These are phyloP conservation scores for Sesia apiformis DNA, from an alignment of 2,888 invertebrate genomes.

Conservation along the genomic window DNA sequence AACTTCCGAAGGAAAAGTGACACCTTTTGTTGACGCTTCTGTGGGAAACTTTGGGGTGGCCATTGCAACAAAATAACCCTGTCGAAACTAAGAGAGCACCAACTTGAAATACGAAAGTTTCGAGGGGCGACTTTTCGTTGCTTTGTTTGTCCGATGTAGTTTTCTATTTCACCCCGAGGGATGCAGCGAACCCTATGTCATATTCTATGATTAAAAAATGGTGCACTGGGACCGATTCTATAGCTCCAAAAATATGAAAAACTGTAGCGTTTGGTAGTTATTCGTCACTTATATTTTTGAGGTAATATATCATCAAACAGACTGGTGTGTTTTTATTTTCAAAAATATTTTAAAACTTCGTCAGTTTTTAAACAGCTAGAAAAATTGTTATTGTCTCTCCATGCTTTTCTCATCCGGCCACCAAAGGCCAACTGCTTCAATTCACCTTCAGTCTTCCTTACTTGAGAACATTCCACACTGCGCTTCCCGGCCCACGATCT, in stretches of 20 bases:
- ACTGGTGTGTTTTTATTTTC: too few species aligned
- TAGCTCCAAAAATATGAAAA: not conserved
- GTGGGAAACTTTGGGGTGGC: conserved; percentile 46
- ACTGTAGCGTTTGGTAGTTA: too few species aligned
- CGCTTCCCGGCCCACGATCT: too few species aligned
- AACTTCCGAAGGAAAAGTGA: conserved; percentile 61
- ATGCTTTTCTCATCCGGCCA: too few species aligned
- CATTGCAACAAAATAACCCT: conserved; percentile 59
- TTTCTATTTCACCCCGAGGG: conserved; percentile 11
- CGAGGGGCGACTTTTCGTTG: conserved; percentile 32
- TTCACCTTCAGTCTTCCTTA: too few species aligned
- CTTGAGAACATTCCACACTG: too few species aligned
- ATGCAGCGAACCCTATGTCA: conserved; percentile 1
- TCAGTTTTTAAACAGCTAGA: too few species aligned
- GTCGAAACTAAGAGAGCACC: conserved; percentile 40
- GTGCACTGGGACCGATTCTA: not conserved
- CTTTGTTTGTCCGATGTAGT: conserved; percentile 38
- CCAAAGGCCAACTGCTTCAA: too few species aligned
- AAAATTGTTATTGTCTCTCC: too few species aligned
- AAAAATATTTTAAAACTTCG: too few species aligned
- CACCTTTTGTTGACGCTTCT: conserved; percentile 58
- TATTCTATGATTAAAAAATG: not conserved
- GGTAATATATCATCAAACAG: too few species aligned
- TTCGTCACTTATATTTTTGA: too few species aligned
- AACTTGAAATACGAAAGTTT: conserved; percentile 67